phyloP scores from a whole-genome alignment of 2,888 invertebrate genomes.

The Lottia scabra region DNA sequence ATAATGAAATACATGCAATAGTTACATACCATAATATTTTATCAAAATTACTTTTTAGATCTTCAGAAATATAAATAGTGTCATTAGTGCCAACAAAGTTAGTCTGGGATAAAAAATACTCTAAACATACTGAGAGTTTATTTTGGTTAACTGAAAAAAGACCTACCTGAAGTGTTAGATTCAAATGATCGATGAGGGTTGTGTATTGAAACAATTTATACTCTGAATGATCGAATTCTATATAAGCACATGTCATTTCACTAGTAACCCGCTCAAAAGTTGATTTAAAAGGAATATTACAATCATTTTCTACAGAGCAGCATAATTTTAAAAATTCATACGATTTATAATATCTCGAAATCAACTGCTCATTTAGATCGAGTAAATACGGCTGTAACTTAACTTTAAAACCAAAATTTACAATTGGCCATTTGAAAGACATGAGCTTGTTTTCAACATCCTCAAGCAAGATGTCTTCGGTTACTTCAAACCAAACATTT shows the following conservation, averaged over 20 bases:
- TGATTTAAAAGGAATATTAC: neutral
- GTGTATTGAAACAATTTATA: neutral
- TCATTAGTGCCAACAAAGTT: neutral
- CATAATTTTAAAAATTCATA: neutral
- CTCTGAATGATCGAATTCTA: neutral
- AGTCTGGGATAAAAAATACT: neutral
- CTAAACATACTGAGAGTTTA: neutral
- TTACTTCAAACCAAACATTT: neutral
- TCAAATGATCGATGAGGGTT: neutral
- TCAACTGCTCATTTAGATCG: neutral
- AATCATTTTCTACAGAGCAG: neutral
- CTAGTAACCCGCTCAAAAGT: neutral
- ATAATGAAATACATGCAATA: constrained; percentile 15
- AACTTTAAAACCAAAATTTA: neutral
- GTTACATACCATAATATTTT: neutral
- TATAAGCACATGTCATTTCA: neutral
- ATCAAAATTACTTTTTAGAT: neutral
- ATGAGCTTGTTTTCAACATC: neutral
- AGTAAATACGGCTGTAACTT: neutral
- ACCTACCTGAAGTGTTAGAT: neutral
- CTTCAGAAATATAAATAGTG: neutral
- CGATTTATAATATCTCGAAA: neutral
- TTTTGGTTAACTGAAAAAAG: neutral
- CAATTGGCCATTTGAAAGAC: neutral
- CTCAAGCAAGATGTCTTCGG: neutral